phyloP scores from a whole-genome alignment of 2,797 vertebrate genomes.

The Megaceryle alcyon region DNA sequence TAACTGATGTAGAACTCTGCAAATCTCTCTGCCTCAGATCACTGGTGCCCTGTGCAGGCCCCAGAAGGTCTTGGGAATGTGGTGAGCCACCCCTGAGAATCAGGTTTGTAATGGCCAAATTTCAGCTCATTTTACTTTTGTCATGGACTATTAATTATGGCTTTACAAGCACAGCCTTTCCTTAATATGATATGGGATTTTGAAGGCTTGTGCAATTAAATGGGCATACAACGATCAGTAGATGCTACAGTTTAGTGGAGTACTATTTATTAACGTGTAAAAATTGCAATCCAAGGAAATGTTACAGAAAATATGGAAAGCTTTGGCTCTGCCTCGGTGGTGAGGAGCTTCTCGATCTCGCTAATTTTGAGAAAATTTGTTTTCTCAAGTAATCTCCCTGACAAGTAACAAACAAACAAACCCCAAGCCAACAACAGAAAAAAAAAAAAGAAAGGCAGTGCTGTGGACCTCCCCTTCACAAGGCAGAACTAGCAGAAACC shows the following conservation, averaged over 20 bases:
- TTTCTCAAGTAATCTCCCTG: not conserved
- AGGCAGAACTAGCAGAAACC: not conserved
- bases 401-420: not conserved
- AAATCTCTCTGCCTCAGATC: not conserved
- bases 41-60: not conserved
- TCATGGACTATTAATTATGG: not conserved
- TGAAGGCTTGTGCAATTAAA: conserved; percentile 12
- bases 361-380: not conserved
- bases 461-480: not conserved
- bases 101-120: not conserved
- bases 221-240: not conserved
- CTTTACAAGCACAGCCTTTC: not conserved
- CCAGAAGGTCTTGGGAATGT: not conserved
- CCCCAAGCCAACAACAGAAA: not conserved
- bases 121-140: not conserved
- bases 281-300: not conserved
- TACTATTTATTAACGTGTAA: not conserved
- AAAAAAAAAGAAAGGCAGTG: too few relatives aligned
- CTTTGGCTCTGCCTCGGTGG: not conserved
- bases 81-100: not conserved
- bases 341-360: not conserved
- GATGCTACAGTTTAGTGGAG: not conserved
- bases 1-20: not conserved
- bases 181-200: not conserved
- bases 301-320: not conserved